Evolutionary conservation across 2,888 invertebrate genomes (phyloP).

Genomic region (Caenorhabditis sulstoni): DNA sequence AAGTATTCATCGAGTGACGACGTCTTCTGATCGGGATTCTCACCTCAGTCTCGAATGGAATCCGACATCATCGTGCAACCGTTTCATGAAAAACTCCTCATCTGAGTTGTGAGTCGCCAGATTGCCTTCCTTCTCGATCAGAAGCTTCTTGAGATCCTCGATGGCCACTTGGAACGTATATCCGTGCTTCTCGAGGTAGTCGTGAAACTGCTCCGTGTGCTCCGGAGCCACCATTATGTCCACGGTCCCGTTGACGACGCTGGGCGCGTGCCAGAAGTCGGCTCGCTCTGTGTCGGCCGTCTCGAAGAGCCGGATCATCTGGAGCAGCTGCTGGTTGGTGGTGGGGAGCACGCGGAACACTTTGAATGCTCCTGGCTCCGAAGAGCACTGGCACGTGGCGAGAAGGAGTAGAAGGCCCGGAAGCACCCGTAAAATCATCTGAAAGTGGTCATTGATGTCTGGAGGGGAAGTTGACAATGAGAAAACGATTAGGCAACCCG

Average conservation of each 20-base stretch:
- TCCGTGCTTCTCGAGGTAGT: slow-evolving; percentile 58
- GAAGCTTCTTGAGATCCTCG: slow-evolving; percentile 74
- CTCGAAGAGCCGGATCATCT: slow-evolving; percentile 70
- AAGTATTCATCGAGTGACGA: neutral
- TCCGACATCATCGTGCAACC: slow-evolving; percentile 64
- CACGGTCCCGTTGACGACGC: slow-evolving; percentile 69
- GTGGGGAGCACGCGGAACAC: slow-evolving; percentile 73
- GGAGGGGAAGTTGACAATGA: neutral
- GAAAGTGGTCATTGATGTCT: slow-evolving; percentile 38
- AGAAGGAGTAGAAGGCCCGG: neutral
- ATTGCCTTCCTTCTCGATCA: slow-evolving; percentile 72
- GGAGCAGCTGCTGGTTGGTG: slow-evolving; percentile 65
- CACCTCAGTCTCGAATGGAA: slow-evolving; percentile 61
- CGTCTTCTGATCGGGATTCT: neutral
- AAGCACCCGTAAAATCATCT: slow-evolving; percentile 61
- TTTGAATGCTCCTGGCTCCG: slow-evolving; percentile 64
- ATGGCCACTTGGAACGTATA: slow-evolving; percentile 67
- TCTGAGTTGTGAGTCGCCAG: slow-evolving; percentile 46
- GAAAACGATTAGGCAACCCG: slow-evolving; percentile 13
- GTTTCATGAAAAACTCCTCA: slow-evolving; percentile 35
- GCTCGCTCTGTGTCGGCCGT: slow-evolving; percentile 67
- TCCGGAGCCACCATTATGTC: slow-evolving; percentile 77
- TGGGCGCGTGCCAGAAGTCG: slow-evolving; percentile 78
- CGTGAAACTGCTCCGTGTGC: slow-evolving; percentile 61
- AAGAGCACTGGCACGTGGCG: no score